Evolutionary conservation across 2,797 vertebrate species (phyloP).

Genomic region (Trachops cirrhosus): DNA sequence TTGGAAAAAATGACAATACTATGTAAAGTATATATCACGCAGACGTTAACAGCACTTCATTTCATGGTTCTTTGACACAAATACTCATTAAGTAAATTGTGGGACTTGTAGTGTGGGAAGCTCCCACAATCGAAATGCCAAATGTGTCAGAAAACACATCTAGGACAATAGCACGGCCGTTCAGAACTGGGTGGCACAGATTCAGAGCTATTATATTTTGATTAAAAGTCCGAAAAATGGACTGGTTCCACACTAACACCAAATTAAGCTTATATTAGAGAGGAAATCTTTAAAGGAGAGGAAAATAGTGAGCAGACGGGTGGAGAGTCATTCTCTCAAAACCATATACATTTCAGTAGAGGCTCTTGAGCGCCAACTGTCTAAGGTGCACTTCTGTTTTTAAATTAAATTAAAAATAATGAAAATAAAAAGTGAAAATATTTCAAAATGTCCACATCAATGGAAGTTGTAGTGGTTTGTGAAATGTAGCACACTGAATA

Average conservation of each 20-base stretch:
- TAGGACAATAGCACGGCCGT: neutral
- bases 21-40: neutral
- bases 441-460: slow-evolving; percentile 21
- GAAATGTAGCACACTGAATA: neutral
- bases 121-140: slow-evolving; percentile 22
- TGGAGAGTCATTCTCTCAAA: slow-evolving; percentile 48
- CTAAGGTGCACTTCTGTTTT: slow-evolving; percentile 54
- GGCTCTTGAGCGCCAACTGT: neutral
- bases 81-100: neutral
- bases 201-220: neutral
- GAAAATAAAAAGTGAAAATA: slow-evolving; percentile 61
- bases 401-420: slow-evolving; percentile 50
- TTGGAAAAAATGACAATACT: slow-evolving; percentile 50
- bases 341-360: neutral
- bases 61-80: slow-evolving; percentile 59
- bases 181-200: neutral
- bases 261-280: slow-evolving; percentile 22
- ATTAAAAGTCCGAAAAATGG: neutral
- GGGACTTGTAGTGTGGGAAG: neutral
- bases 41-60: slow-evolving; percentile 44
- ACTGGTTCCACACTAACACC: neutral
- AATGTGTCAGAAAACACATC: neutral
- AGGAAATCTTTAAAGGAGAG: slow-evolving; percentile 27
- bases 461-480: slow-evolving; percentile 20
- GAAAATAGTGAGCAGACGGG: slow-evolving; percentile 7